Base-by-base conservation (phyloP, 2,888 invertebrate genomes). In the Nipponacmea schrenckii region DNA sequence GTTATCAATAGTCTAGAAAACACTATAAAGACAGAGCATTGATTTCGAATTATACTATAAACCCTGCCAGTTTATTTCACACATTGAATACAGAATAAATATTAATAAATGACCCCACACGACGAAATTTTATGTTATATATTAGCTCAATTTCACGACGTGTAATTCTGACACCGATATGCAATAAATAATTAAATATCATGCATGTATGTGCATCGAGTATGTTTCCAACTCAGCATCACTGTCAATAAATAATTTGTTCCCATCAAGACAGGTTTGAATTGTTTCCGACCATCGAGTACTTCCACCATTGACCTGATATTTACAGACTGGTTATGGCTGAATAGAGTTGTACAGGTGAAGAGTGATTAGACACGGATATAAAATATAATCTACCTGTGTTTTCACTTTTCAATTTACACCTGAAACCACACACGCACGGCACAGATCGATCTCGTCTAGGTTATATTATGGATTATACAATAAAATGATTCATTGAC, bases 211-310 rank as follows among this genome's bases (percentile, higher is more conserved):
- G 24, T 56, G 56, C 56, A 20, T 10, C 24, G 39, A 39, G 8
- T 39, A 5, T 39, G 39, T 24, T 20, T 56, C 56, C 24, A 20
- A 20, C 56, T 14, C 56, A 56, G 14, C 24, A 56, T 56, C 20
- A 56, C 20, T 56, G 56, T 56, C 20, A 56, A 56, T 56, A 56
- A 56, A 24, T 56, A 56, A 24, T 56, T 56, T 56, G 56, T 56
- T 56, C 56, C 24, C 12, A 24, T 15, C 20, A 56, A 56, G 56
- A 56, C 20, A 20, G 56, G 56, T 24, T 56, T 56, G 56, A 24
- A 24, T 56, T 56, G 56, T 56, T 56, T 56, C 56, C 56, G 56
- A 56, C 14, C 20, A 24, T 56, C 20, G 14, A 56, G 20, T 56
- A 24, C 20, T 56, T 56, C 24, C 56, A 56, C 20, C 56, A 56